phyloP scores from a whole-genome alignment of 1,140 invertebrate species.

The Conopomorpha cramerella region DNA sequence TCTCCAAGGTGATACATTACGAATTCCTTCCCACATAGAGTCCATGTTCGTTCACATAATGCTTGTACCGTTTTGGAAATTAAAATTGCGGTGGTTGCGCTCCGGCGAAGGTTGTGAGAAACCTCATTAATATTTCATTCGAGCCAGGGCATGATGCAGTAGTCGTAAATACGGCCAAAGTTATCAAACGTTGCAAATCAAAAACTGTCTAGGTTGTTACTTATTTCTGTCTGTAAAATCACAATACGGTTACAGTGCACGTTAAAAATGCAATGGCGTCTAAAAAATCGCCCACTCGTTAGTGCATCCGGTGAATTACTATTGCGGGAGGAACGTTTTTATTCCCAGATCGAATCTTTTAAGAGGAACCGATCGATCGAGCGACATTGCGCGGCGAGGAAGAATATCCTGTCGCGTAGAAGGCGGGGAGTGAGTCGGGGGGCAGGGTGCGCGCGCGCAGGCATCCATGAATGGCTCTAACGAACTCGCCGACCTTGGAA shows the following conservation, averaged over 20 bases:
- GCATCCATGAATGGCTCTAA: constrained; percentile 54
- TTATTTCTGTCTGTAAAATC: too few species aligned
- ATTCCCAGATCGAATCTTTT: constrained; percentile 25
- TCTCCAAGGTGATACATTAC: constrained; percentile 8
- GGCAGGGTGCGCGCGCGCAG: constrained; percentile 12
- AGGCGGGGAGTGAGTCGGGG: constrained; percentile 15
- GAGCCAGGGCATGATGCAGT: too few species aligned
- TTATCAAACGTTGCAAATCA: too few species aligned
- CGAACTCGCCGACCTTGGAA: constrained; percentile 50
- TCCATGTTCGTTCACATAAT: constrained; percentile 9
- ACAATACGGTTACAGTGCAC: too few species aligned
- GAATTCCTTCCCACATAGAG: constrained; percentile 11
- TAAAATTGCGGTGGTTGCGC: constrained; percentile 2
- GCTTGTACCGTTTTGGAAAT: constrained; percentile 10
- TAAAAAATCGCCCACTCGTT: constrained; percentile 52
- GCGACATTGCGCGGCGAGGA: constrained; percentile 32
- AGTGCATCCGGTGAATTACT: constrained; percentile 55
- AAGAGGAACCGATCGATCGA: constrained; percentile 36
- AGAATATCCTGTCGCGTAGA: constrained; percentile 37
- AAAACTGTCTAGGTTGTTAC: too few species aligned
- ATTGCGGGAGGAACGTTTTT: constrained; percentile 39
- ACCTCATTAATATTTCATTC: constrained; percentile 13
- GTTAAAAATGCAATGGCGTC: too few species aligned
- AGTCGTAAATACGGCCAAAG: too few species aligned
- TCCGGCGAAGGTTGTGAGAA: constrained; percentile 9